These are phyloP conservation scores for Crax fasciolata DNA, from an alignment of 2,797 vertebrate genomes.

Conservation along the genomic window DNA sequence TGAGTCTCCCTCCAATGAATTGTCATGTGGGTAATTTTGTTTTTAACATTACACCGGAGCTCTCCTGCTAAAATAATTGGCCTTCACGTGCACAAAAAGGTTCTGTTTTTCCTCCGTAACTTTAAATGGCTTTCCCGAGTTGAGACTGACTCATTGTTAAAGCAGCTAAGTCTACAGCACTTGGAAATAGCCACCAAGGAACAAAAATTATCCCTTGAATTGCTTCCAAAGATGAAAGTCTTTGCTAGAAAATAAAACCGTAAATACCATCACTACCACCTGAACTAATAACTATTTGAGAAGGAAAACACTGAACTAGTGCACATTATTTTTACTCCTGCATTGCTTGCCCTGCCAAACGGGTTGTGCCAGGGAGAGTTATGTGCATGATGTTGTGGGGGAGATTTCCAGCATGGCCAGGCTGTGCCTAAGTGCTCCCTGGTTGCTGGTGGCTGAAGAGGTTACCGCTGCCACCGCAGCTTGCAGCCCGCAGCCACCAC, in stretches of 20 bases:
- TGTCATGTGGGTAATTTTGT: background rate
- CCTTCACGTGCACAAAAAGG: background rate
- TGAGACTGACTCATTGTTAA: conserved; percentile 37
- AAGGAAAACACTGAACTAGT: background rate
- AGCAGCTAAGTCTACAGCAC: conserved; percentile 4
- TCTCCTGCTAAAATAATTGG: conserved; percentile 41
- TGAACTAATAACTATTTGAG: background rate
- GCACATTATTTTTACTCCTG: background rate
- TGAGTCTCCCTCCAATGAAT: background rate
- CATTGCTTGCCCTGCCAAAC: background rate
- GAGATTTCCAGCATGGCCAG: background rate
- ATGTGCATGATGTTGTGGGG: background rate
- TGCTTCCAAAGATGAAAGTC: background rate
- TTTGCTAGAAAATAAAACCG: background rate
- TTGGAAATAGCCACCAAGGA: conserved; percentile 42
- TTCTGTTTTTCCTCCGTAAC: background rate
- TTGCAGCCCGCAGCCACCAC: background rate
- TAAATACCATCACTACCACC: background rate
- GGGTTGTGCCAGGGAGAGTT: rapidly evolving
- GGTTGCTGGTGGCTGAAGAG: background rate
- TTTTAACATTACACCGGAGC: background rate
- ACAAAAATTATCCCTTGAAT: background rate
- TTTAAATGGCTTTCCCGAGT: conserved; percentile 45
- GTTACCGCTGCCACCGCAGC: background rate
- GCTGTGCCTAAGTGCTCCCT: background rate